Conservation (phyloP, 2,113 vertebrate species). For the Embiotoca jacksoni region DNA sequence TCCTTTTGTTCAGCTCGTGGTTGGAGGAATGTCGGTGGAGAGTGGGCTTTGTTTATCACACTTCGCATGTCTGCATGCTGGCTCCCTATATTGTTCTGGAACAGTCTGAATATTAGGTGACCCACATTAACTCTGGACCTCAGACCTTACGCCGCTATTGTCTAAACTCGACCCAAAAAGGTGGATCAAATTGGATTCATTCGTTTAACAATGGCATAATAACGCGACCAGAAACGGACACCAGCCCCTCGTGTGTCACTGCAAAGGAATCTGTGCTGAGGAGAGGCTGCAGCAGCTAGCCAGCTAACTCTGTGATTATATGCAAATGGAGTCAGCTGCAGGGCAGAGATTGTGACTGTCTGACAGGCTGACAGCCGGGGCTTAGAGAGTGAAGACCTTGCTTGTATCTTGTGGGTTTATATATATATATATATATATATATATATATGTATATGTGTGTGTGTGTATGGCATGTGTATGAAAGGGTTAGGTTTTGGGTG, state of each 20-base stretch:
- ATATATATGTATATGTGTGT: constrained; percentile 29
- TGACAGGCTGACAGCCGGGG: constrained; percentile 67
- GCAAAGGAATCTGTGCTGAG: constrained; percentile 63
- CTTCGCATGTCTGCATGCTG: constrained; percentile 6
- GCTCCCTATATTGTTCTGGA: constrained; percentile 28
- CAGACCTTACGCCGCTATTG: constrained; percentile 36
- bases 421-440: background rate
- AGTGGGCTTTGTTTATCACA: constrained; percentile 51
- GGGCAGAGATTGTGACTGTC: constrained; percentile 70
- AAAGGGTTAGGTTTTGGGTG: constrained; percentile 44
- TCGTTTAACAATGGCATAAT: constrained; percentile 2
- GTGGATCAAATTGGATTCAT: constrained; percentile 14
- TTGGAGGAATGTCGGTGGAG: constrained; percentile 55
- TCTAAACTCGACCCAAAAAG: constrained; percentile 3
- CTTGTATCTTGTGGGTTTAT: constrained; percentile 23
- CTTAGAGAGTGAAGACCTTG: constrained; percentile 53
- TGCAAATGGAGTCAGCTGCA: constrained; percentile 75
- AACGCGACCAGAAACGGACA: constrained; percentile 31
- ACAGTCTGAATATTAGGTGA: constrained; percentile 49
- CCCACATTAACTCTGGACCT: constrained; percentile 46
- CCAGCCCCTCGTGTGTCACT: constrained; percentile 58
- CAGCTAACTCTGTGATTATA: constrained; percentile 57
- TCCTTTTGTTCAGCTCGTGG: constrained; percentile 50
- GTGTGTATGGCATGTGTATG: constrained; percentile 35
- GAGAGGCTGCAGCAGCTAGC: constrained; percentile 50